Conservation (phyloP, 2,888 invertebrate species). For the Eristalinus sepulchralis region DNA sequence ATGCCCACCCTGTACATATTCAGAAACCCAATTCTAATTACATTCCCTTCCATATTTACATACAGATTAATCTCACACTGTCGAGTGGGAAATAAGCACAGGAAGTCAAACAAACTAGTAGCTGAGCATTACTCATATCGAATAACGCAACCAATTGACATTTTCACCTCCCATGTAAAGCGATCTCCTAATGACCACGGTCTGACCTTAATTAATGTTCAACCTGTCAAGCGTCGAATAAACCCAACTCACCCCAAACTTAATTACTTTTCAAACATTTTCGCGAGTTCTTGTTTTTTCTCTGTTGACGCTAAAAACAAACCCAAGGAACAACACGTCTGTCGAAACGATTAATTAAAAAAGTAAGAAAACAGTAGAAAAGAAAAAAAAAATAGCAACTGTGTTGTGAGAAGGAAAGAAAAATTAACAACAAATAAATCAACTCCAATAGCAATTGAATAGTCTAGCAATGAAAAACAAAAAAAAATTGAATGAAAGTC, state of each 20-base stretch:
- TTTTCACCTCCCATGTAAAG: neutral
- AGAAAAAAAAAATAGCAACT: slow-evolving; percentile 27
- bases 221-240: neutral
- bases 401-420: slow-evolving; percentile 32
- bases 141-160: neutral
- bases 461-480: slow-evolving; percentile 39
- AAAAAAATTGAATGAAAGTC: slow-evolving; percentile 15
- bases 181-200: neutral
- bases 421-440: neutral
- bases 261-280: slow-evolving; percentile 51
- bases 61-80: too few species aligned
- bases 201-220: neutral
- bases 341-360: slow-evolving; percentile 11
- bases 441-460: slow-evolving; percentile 29
- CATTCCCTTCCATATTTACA: neutral
- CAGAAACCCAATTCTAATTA: too few species aligned
- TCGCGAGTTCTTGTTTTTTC: neutral
- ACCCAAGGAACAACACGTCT: slow-evolving; percentile 14
- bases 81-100: neutral
- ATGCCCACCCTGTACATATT: too few species aligned
- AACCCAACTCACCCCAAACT: neutral
- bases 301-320: neutral
- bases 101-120: neutral
- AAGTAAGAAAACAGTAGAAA: neutral
- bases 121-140: neutral